Evolutionary conservation across 1,140 invertebrate species (phyloP).

Genomic region (Ladona fulva): DNA sequence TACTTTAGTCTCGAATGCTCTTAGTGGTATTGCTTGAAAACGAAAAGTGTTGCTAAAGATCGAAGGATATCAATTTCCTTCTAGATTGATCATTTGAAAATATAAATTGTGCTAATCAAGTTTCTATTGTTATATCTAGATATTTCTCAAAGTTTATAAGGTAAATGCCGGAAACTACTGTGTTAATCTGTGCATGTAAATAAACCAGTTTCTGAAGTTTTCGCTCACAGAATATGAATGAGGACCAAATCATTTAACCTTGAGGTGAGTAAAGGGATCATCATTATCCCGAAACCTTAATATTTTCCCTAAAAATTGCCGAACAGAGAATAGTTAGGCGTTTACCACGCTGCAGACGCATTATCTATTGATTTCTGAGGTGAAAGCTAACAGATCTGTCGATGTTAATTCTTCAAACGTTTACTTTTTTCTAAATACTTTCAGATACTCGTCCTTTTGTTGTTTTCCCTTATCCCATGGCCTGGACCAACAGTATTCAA

Average conservation of each 20-base stretch:
- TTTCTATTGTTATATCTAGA: no score
- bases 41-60: no score
- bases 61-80: no score
- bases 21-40: no score
- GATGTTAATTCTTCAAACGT: not conserved
- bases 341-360: not conserved
- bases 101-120: no score
- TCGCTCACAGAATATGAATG: constrained; percentile 40
- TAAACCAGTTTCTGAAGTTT: not conserved
- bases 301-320: not conserved
- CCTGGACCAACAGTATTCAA: constrained; percentile 75
- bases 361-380: not conserved
- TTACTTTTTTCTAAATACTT: constrained; percentile 24
- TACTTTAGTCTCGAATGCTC: no score
- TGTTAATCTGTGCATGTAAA: not conserved
- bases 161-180: not conserved
- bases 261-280: constrained; percentile 47
- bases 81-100: no score
- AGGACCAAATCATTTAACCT: constrained; percentile 63
- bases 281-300: no score
- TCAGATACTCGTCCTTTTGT: constrained; percentile 64
- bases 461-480: constrained; percentile 76
- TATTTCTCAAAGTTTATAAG: no score
- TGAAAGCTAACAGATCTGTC: not conserved
- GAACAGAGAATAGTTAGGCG: not conserved